Percentiles rank a stretch among this genome's conserved stretches.
Conservation (phyloP, 2,888 invertebrate genomes). For the Cactoblastis cactorum region DNA sequence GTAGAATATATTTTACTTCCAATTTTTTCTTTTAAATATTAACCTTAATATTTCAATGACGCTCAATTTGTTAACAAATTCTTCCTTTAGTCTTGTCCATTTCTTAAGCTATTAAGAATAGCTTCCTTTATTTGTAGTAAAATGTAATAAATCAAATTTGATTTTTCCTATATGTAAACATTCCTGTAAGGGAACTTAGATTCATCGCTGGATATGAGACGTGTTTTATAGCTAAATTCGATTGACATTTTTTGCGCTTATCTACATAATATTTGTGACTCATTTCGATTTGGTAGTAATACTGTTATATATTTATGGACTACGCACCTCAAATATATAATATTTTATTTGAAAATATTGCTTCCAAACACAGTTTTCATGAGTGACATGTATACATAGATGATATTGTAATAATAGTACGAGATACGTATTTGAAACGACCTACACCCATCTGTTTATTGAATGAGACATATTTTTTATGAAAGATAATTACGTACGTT, state of each 20-base stretch:
- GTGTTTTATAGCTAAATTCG: not conserved
- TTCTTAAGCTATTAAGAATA: slow-evolving; percentile 15
- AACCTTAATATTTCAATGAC: slow-evolving; percentile 8
- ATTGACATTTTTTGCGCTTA: not conserved
- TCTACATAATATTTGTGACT: not conserved
- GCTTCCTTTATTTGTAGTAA: slow-evolving; percentile 5
- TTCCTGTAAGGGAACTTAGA: not conserved
- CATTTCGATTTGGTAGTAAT: not conserved
- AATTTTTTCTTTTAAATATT: slow-evolving; percentile 2
- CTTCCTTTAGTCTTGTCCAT: slow-evolving; percentile 19
- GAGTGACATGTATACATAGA: not conserved
- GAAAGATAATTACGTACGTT: too few species aligned
- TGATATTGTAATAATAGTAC: not conserved
- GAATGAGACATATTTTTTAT: too few species aligned
- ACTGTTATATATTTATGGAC: not conserved
- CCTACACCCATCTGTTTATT: too few species aligned
- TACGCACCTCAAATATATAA: not conserved
- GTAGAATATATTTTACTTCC: not conserved
- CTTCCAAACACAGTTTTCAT: not conserved
- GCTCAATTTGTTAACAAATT: slow-evolving; percentile 19
- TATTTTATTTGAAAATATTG: not conserved
- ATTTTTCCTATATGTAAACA: not conserved
- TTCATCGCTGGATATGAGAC: not conserved
- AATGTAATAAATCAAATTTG: not conserved
- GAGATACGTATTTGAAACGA: too few species aligned